These are phyloP conservation scores for Harpegnathos saltator DNA, from an alignment of 1,140 invertebrate genomes.

Conservation along the genomic window DNA sequence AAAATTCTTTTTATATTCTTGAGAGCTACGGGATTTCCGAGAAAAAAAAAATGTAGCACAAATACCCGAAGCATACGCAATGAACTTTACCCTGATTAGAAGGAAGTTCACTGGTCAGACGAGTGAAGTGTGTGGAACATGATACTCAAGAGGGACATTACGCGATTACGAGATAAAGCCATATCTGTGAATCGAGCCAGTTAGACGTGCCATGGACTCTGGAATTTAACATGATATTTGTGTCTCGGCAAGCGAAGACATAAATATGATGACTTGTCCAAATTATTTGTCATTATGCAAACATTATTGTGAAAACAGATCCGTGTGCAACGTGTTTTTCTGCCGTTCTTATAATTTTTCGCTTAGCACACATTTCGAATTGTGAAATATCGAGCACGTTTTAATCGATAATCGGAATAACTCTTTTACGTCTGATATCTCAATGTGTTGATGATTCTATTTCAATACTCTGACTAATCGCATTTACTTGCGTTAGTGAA, in stretches of 20 bases:
- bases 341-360: too few species aligned
- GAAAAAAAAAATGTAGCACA: not conserved
- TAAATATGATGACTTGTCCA: not conserved
- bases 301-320: slow-evolving; percentile 8
- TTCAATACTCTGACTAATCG: too few species aligned
- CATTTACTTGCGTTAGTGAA: slow-evolving; percentile 1
- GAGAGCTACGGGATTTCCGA: not conserved
- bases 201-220: slow-evolving; percentile 29
- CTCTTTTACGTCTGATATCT: too few species aligned
- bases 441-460: not conserved
- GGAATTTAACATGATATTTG: too few species aligned
- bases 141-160: not conserved
- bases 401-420: too few species aligned
- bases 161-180: not conserved
- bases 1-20: not conserved
- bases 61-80: not conserved
- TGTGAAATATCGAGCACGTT: too few species aligned
- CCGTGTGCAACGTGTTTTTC: too few species aligned
- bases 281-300: not conserved
- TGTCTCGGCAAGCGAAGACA: not conserved
- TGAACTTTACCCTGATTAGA: too few species aligned
- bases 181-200: slow-evolving; percentile 23
- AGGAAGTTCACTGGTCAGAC: too few species aligned
- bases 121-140: not conserved
- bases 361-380: too few species aligned